Percentiles rank a stretch among this genome's conserved stretches.
Evolutionary conservation across 2,113 vertebrate genomes (phyloP).

Genomic region (Neolamprologus hecqui): DNA sequence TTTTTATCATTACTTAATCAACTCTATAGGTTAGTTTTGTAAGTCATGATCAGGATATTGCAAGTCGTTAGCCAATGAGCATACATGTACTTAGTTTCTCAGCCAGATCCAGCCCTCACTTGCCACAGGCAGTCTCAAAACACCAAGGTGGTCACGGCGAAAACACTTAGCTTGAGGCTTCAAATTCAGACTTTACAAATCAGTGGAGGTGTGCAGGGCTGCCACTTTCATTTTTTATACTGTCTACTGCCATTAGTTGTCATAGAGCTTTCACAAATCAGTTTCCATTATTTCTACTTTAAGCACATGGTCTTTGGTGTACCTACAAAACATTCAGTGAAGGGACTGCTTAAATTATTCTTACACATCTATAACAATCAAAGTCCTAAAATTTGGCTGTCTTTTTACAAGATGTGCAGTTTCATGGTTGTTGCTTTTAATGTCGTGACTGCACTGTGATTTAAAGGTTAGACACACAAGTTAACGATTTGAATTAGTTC

Average conservation of each 20-base stretch:
- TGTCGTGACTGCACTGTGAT: not conserved
- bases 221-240: not conserved
- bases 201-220: not conserved
- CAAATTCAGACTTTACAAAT: not conserved
- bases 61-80: not conserved
- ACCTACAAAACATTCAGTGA: conserved; percentile 20
- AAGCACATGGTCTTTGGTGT: conserved; percentile 47
- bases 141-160: not conserved
- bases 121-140: not conserved
- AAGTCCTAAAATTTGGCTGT: not conserved
- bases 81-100: not conserved
- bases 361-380: conserved; percentile 14
- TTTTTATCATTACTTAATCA: not conserved
- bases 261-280: not conserved
- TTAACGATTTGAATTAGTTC: not conserved
- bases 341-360: not conserved
- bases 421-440: not conserved
- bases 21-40: not conserved
- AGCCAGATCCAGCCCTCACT: not conserved
- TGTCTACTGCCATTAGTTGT: not conserved
- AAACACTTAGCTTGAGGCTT: not conserved
- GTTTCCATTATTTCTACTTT: not conserved
- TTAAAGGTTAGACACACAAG: not conserved
- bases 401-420: not conserved
- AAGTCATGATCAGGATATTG: not conserved